Base-by-base conservation (phyloP, 2,797 vertebrate genomes). In the Hybognathus amarus region DNA sequence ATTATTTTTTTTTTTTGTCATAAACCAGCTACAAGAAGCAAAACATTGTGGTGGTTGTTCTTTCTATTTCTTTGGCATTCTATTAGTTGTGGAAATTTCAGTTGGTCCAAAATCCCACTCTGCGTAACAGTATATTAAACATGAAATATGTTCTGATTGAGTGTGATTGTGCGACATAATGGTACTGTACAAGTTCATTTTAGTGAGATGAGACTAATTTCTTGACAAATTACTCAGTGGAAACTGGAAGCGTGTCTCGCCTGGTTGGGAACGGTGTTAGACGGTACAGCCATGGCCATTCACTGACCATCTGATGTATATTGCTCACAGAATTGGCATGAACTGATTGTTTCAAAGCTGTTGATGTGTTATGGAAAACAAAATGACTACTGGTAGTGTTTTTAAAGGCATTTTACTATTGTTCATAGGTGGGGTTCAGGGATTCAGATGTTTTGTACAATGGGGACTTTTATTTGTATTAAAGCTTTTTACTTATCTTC, bases 271-370 rank as follows among this genome's bases (percentile, higher is more conserved):
- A 3, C 4, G 24, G 52, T 59, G 73, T 76, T 22, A 76, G 52
- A 76, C 52, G n/a, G 36, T 54, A 40, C 13, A 59, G 73, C 52
- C 22, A 76, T 18, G 13, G 33, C 73, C 15, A 17, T 59, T 76
- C 52, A 76, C 73, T 59, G 33, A 40, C 73, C 73, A 76, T 76
- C 73, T 76, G 73, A 76, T 76, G 22, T 8, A 18, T 54, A 27
- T 76, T 76, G 73, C 73, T 59, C 73, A 59, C 15, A 9, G 33
- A 76, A 59, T 76, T 76, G 52, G 36, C 36, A 59, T 59, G 52
- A 40, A 20, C 73, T 40, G 33, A 40, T 59, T 75, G 22, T 76
- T 76, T 76, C 73, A 76, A 76, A 76, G 52, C 52, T 76, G 73
- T 24, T 76, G 52, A 59, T 76, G 33, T 30, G 24, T 76, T 59